A percentile compares a stretch with the other conserved stretches of the same genome.
These are phyloP conservation scores for Halcyon malimbica DNA, from an alignment of 2,113 vertebrate species.

Conservation along the genomic window DNA sequence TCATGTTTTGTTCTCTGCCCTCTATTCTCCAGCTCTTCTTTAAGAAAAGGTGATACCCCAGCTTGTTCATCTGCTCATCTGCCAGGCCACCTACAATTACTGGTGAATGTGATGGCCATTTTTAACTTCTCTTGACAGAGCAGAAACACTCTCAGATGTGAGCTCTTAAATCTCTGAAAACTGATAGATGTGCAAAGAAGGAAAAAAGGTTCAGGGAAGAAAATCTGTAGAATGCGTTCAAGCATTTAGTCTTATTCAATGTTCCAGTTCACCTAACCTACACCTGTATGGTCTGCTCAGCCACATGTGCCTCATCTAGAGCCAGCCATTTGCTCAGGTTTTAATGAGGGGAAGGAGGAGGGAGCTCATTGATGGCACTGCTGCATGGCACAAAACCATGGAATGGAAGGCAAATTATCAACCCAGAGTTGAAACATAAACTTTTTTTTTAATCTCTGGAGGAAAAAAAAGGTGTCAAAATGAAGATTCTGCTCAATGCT, in stretches of 20 bases:
- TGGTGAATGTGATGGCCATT: not conserved
- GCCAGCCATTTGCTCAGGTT: not conserved
- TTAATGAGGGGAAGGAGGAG: not conserved
- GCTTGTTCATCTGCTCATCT: not conserved
- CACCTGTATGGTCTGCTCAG: not conserved
- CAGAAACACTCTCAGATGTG: fast-evolving
- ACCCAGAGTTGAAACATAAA: not conserved
- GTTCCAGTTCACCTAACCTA: not conserved
- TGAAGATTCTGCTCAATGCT: not conserved
- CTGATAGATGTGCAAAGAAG: not conserved
- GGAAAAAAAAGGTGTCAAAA: not conserved
- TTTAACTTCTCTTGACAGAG: not conserved
- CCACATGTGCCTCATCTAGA: fast-evolving
- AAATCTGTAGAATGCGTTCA: not conserved
- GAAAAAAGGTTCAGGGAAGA: not conserved
- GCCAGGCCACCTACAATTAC: not conserved
- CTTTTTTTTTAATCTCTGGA: not conserved
- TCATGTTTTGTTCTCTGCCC: not conserved
- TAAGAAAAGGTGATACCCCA: not conserved
- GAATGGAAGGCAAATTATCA: not conserved
- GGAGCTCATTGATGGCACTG: not conserved
- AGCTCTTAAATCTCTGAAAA: not conserved
- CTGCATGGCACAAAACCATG: fast-evolving
- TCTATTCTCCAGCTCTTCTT: not conserved
- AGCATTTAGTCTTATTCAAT: not conserved